Conservation (phyloP, 2,113 vertebrate species). For the Lampris incognitus region DNA sequence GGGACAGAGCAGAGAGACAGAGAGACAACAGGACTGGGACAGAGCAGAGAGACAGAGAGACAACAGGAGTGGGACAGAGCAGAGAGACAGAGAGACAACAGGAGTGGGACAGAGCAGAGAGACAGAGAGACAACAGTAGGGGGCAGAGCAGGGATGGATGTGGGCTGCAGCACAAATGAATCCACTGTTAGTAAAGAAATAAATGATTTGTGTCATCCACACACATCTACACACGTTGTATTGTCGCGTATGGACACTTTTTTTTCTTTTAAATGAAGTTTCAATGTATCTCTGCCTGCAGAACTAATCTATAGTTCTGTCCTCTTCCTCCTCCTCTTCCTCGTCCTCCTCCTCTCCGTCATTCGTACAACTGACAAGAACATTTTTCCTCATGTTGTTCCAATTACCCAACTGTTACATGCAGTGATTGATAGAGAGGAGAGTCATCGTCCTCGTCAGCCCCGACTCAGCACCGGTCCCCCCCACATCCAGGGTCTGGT, state of each 20-base stretch:
- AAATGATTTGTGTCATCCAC: neutral
- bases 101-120: too few relatives aligned
- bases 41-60: too few relatives aligned
- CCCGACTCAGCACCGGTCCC: too few relatives aligned
- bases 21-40: too few relatives aligned
- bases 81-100: too few relatives aligned
- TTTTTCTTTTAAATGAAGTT: neutral
- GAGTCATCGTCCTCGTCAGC: too few relatives aligned
- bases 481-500: too few relatives aligned
- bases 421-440: conserved; percentile 75
- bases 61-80: too few relatives aligned
- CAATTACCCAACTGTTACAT: conserved; percentile 72
- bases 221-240: neutral
- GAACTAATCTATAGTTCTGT: neutral
- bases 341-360: conserved; percentile 20
- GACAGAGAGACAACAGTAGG: too few relatives aligned
- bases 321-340: conserved; percentile 21
- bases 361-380: conserved; percentile 48
- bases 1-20: too few relatives aligned
- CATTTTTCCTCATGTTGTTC: conserved; percentile 56
- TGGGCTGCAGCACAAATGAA: conserved; percentile 35
- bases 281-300: conserved; percentile 10
- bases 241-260: neutral
- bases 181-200: conserved; percentile 34
- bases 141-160: neutral